Percentiles rank a stretch among this genome's conserved stretches.
Conservation (phyloP, 2,797 vertebrate species). For the Sebastes glaucus region DNA sequence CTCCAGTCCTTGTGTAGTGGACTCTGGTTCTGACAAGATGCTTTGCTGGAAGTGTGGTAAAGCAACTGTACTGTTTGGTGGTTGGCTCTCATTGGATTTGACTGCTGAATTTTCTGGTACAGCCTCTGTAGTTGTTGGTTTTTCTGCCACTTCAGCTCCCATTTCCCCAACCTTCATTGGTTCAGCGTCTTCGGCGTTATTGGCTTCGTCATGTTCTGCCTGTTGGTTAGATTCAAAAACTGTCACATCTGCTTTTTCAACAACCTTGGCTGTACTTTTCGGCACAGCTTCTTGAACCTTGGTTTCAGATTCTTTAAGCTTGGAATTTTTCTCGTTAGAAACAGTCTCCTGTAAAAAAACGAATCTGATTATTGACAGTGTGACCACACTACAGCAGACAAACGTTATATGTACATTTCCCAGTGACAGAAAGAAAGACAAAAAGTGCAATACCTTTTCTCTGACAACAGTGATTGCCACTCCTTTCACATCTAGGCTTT, state of each 20-base stretch:
- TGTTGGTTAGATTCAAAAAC: background rate
- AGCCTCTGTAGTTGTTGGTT: background rate
- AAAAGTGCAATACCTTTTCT: conserved; percentile 51
- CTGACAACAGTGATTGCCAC: conserved; percentile 66
- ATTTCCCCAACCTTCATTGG: background rate
- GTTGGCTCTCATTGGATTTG: background rate
- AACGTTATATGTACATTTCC: background rate
- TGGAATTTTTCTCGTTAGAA: background rate
- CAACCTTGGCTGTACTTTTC: background rate
- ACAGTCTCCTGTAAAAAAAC: conserved; percentile 10
- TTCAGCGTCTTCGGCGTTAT: background rate
- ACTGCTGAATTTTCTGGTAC: background rate
- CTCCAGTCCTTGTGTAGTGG: background rate
- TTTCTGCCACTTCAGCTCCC: background rate
- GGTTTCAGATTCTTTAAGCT: background rate
- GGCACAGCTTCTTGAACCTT: background rate
- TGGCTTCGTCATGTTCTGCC: background rate
- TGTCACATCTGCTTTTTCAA: background rate
- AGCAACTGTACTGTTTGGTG: background rate
- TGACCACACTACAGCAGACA: background rate
- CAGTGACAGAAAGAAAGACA: background rate
- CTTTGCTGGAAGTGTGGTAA: background rate
- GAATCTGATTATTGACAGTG: background rate
- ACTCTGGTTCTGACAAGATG: background rate
- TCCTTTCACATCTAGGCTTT: conserved; percentile 78